Conservation (phyloP, 2,888 invertebrate species). For the Sphaeridia pumilis region DNA sequence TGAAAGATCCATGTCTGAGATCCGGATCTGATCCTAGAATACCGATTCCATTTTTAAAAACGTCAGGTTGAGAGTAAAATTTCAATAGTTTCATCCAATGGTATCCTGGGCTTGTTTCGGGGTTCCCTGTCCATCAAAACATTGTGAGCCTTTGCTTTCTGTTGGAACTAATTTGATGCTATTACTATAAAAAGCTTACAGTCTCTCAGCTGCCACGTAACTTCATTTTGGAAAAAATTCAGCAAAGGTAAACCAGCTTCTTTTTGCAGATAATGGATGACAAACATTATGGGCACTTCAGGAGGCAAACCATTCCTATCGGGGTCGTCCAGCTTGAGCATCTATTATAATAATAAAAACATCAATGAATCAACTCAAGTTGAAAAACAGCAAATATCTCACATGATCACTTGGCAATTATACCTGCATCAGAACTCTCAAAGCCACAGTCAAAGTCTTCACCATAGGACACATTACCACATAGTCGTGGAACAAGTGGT, state of each 20-base stretch:
- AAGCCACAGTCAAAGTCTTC: slow-evolving; percentile 36
- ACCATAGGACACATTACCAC: slow-evolving; percentile 38
- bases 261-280: slow-evolving; percentile 45
- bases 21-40: neutral
- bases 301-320: slow-evolving; percentile 43
- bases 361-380: too few species aligned
- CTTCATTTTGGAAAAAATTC: slow-evolving; percentile 44
- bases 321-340: slow-evolving; percentile 42
- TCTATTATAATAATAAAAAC: too few species aligned
- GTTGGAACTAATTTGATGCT: too few species aligned
- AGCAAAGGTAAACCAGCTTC: slow-evolving; percentile 41
- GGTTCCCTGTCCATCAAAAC: neutral
- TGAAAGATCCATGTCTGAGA: neutral
- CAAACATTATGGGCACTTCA: slow-evolving; percentile 43
- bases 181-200: too few species aligned
- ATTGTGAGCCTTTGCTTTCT: neutral
- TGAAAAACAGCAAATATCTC: neutral
- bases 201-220: too few species aligned
- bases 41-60: neutral
- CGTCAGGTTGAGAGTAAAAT: neutral
- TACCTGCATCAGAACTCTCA: slow-evolving; percentile 43
- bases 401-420: neutral
- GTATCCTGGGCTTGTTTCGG: neutral
- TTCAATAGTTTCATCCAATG: slow-evolving; percentile 2
- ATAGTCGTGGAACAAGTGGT: slow-evolving; percentile 38